A percentile compares a stretch with the other conserved stretches of the same genome.
These are phyloP conservation scores for Champsocephalus esox DNA, from an alignment of 2,797 vertebrate species.

Conservation along the genomic window DNA sequence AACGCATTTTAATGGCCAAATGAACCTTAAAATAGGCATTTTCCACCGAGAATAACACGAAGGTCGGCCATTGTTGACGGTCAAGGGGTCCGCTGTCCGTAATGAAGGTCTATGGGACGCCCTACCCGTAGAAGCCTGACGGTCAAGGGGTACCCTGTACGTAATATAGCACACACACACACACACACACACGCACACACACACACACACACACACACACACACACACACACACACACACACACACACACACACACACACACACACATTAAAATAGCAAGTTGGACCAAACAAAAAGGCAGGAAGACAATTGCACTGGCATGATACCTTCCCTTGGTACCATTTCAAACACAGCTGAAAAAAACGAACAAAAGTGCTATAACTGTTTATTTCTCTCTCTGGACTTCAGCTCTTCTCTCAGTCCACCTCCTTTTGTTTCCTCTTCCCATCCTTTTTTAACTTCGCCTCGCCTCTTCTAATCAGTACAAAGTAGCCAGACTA, in stretches of 20 bases:
- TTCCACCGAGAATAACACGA: too few relatives aligned
- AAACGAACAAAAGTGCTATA: conserved; percentile 40
- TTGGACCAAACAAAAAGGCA: conserved; percentile 47
- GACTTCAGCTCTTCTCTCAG: conserved; percentile 50
- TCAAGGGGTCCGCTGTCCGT: too few relatives aligned
- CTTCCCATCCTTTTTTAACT: conserved; percentile 47
- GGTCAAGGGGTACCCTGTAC: too few relatives aligned
- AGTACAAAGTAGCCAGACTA: conserved; percentile 58
- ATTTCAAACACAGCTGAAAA: conserved; percentile 48
- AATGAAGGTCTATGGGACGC: too few relatives aligned
- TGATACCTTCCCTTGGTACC: conserved; percentile 53
- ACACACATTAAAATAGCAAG: conserved; percentile 49
- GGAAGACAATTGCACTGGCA: conserved; percentile 57
- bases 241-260: too few relatives aligned
- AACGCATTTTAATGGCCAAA: too few relatives aligned
- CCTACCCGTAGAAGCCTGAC: too few relatives aligned
- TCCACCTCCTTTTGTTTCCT: conserved; percentile 49
- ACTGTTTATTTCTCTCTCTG: conserved; percentile 61
- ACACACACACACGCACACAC: conserved; percentile 6
- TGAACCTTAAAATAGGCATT: too few relatives aligned
- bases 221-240: conserved; percentile 11
- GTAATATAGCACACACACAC: neutral
- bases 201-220: conserved; percentile 8
- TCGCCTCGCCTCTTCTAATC: conserved; percentile 53
- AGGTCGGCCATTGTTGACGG: too few relatives aligned